These are phyloP conservation scores for Dasyurus viverrinus DNA, from an alignment of 2,113 vertebrate species.

Conservation along the genomic window DNA sequence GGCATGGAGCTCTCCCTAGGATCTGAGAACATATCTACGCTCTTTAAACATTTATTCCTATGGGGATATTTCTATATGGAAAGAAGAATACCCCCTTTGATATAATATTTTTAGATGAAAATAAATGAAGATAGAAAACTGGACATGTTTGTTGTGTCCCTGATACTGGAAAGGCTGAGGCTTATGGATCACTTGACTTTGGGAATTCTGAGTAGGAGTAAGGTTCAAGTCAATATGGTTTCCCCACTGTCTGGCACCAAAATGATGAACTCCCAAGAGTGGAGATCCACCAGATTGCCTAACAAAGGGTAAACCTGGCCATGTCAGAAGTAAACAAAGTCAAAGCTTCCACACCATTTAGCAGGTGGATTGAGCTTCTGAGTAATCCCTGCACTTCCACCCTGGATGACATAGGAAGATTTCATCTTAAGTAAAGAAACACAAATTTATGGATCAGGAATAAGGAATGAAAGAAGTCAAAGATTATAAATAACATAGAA, in stretches of 20 bases:
- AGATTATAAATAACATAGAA: background rate
- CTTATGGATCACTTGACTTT: background rate
- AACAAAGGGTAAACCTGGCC: background rate
- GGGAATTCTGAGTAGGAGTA: background rate
- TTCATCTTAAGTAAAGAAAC: background rate
- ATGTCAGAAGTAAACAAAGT: background rate
- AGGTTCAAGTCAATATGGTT: background rate
- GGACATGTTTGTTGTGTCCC: background rate
- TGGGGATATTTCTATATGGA: background rate
- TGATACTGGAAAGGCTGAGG: background rate
- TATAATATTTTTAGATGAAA: background rate
- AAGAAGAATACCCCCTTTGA: background rate
- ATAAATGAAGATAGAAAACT: background rate
- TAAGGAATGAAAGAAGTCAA: background rate
- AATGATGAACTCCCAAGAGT: background rate
- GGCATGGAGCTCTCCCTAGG: background rate
- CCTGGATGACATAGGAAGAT: background rate
- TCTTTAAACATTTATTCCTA: background rate
- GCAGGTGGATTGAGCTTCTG: background rate
- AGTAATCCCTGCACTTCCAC: background rate
- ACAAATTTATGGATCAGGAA: background rate
- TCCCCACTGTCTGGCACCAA: background rate
- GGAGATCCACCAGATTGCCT: background rate
- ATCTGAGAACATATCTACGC: background rate
- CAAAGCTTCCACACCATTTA: background rate